These are phyloP conservation scores for Bubo scandiacus DNA, from an alignment of 2,113 vertebrate genomes.

Conservation along the genomic window DNA sequence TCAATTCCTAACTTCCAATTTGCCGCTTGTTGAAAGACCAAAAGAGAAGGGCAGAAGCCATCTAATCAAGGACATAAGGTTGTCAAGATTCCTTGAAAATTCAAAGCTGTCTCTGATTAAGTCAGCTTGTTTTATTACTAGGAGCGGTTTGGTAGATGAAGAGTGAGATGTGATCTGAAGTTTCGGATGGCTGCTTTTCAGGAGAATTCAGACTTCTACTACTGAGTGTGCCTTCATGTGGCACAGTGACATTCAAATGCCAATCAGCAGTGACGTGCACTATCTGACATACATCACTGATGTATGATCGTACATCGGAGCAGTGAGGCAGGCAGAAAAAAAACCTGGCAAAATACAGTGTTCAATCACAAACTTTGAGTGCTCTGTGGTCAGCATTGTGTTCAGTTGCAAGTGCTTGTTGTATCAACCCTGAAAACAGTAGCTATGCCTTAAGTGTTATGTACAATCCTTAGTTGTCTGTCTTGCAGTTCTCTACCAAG, in stretches of 20 bases:
- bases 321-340: not conserved
- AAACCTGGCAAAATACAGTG: not conserved
- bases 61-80: not conserved
- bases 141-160: not conserved
- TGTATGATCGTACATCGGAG: not conserved
- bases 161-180: not conserved
- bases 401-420: not conserved
- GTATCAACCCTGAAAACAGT: not conserved
- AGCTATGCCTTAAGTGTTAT: not conserved
- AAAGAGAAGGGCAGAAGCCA: not conserved
- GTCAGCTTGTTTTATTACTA: not conserved
- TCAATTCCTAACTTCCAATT: not conserved
- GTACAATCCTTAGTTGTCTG: not conserved
- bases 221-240: not conserved
- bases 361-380: accelerated
- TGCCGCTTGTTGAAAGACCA: not conserved
- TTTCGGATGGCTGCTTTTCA: not conserved
- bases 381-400: not conserved
- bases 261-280: not conserved
- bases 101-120: not conserved
- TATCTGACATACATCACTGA: accelerated
- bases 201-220: not conserved
- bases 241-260: not conserved
- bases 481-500: too few relatives aligned
- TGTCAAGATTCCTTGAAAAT: not conserved